These are phyloP conservation scores for Bombyx mori DNA, from an alignment of 1,140 invertebrate genomes.

Conservation along the genomic window DNA sequence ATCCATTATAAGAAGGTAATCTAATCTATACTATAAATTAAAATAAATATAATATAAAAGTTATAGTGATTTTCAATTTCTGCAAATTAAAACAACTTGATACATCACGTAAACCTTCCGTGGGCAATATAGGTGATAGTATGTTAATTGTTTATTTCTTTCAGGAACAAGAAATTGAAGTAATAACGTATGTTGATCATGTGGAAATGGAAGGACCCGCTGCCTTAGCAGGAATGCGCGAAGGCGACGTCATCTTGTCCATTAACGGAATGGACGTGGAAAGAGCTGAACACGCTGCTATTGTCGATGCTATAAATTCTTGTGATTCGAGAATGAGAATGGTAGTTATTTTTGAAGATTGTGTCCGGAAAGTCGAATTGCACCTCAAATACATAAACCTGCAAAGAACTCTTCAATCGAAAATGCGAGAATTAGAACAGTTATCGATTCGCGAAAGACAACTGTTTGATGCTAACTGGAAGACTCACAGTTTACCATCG, in stretches of 20 bases:
- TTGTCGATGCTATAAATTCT: slow-evolving; percentile 92
- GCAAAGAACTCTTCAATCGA: slow-evolving; percentile 87
- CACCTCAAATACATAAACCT: slow-evolving; percentile 93
- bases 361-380: slow-evolving; percentile 92
- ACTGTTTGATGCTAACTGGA: slow-evolving; percentile 87
- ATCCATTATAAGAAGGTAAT: slow-evolving; percentile 93
- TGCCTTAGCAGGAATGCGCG: slow-evolving; percentile 90
- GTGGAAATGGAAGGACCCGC: slow-evolving; percentile 94
- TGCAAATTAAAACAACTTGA: no score
- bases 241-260: slow-evolving; percentile 94
- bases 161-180: slow-evolving; percentile 84
- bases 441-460: slow-evolving; percentile 87
- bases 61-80: no score
- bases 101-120: no score
- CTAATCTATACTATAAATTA: slow-evolving; percentile 59
- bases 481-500: slow-evolving; percentile 87
- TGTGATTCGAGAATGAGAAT: slow-evolving; percentile 93
- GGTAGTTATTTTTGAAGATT: slow-evolving; percentile 96
- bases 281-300: slow-evolving; percentile 89
- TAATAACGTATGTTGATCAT: slow-evolving; percentile 96
- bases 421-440: slow-evolving; percentile 87
- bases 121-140: not conserved
- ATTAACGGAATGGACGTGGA: slow-evolving; percentile 96
- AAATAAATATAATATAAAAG: not conserved
- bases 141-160: slow-evolving; percentile 13